Percentiles rank a stretch among this genome's conserved stretches.
Evolutionary conservation across 2,797 vertebrate species (phyloP).

Genomic region (Cottoperca gobio): DNA sequence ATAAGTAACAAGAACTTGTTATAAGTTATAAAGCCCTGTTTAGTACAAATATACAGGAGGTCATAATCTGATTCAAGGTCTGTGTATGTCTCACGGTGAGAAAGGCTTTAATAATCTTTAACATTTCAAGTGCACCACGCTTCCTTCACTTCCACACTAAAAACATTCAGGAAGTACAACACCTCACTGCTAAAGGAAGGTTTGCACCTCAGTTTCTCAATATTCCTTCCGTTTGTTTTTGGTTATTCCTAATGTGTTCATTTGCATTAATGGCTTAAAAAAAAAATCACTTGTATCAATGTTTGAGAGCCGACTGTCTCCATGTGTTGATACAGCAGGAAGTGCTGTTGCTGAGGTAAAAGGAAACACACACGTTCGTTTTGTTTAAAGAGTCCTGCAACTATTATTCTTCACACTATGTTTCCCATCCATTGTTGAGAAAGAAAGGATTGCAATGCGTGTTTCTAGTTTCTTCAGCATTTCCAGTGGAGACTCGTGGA

Average conservation of each 20-base stretch:
- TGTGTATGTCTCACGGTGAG: too few relatives aligned
- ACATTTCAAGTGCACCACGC: not conserved
- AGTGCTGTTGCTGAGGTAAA: slow-evolving; percentile 36
- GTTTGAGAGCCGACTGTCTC: too few relatives aligned
- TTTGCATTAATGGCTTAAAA: slow-evolving; percentile 59
- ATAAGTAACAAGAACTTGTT: not conserved
- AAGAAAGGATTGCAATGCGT: slow-evolving; percentile 2
- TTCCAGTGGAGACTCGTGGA: too few relatives aligned
- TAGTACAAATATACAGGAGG: not conserved
- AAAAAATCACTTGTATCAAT: too few relatives aligned
- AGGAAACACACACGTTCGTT: not conserved
- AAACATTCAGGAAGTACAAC: not conserved
- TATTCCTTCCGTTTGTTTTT: slow-evolving; percentile 35
- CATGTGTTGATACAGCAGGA: slow-evolving; percentile 20
- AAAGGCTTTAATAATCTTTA: not conserved
- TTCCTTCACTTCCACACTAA: not conserved
- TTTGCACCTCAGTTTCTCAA: not conserved
- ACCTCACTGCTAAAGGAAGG: not conserved
- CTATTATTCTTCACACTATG: slow-evolving; percentile 8
- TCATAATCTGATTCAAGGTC: too few relatives aligned
- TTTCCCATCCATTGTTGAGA: not conserved
- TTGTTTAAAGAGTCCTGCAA: slow-evolving; percentile 11
- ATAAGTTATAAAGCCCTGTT: not conserved
- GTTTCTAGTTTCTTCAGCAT: slow-evolving; percentile 2
- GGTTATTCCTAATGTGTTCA: slow-evolving; percentile 23